Conservation (phyloP, 2,888 invertebrate species). For the Torymus texanus region DNA sequence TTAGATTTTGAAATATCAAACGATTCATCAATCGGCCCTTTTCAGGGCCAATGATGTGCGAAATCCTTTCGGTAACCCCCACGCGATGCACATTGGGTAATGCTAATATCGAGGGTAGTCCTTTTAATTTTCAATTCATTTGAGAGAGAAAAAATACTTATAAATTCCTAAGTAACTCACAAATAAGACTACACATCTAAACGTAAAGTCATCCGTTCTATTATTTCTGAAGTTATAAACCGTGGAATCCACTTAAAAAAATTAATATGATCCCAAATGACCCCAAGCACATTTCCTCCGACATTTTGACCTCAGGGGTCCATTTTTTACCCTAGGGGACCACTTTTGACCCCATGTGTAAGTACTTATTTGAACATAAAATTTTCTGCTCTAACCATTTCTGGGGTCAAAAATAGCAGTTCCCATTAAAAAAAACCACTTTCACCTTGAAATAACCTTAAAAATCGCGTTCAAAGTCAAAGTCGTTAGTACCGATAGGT, state of each 20-base stretch:
- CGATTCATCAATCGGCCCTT: too few relatives aligned
- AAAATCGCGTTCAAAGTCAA: neutral
- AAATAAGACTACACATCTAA: too few relatives aligned
- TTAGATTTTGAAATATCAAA: too few relatives aligned
- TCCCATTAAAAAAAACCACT: neutral
- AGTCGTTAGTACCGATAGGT: neutral
- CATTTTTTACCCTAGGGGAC: neutral
- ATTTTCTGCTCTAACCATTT: neutral
- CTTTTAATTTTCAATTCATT: too few relatives aligned
- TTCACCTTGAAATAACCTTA: neutral
- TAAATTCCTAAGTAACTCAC: too few relatives aligned
- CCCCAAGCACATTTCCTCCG: neutral
- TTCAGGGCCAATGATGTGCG: too few relatives aligned
- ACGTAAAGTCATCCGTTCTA: too few relatives aligned
- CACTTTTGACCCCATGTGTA: neutral
- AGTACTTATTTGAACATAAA: neutral
- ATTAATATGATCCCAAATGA: conserved; percentile 7
- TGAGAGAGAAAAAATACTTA: too few relatives aligned
- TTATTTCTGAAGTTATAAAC: too few relatives aligned
- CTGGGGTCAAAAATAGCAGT: neutral
- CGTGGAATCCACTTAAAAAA: neutral
- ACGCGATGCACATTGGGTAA: too few relatives aligned
- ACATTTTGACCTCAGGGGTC: neutral
- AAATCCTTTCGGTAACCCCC: too few relatives aligned
- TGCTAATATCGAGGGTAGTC: too few relatives aligned